Conservation (phyloP, 2,113 vertebrate species). For the Struthidea cinerea region DNA sequence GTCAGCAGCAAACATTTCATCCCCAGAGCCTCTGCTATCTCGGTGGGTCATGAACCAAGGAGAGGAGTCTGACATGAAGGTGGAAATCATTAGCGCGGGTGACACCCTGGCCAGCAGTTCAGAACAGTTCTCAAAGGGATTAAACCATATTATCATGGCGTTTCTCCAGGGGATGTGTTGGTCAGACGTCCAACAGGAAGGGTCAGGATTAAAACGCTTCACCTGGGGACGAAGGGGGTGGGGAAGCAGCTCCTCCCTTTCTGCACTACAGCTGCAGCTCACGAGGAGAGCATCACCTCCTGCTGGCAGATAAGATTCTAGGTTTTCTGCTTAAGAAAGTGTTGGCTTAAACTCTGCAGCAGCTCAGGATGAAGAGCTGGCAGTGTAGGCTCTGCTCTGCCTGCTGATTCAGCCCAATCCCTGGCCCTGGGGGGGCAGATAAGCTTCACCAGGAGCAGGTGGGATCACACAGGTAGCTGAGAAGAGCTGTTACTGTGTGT, state of each 20-base stretch:
- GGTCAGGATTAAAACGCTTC: background rate
- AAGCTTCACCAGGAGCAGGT: background rate
- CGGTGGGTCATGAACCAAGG: rapidly evolving
- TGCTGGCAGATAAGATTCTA: background rate
- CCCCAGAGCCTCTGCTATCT: background rate
- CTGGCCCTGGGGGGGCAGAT: background rate
- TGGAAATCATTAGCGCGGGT: background rate
- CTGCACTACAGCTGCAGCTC: background rate
- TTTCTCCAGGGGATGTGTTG: background rate
- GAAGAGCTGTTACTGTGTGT: background rate
- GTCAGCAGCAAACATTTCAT: background rate
- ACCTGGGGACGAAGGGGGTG: rapidly evolving
- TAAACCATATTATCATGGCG: background rate
- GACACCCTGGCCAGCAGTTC: background rate
- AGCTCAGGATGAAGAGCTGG: background rate
- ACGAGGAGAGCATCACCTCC: background rate
- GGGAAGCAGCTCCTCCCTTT: background rate
- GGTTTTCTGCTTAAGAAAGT: background rate
- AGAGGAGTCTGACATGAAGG: background rate
- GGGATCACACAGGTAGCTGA: background rate
- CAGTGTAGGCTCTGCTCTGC: background rate
- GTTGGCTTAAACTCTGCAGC: background rate
- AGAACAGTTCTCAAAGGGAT: background rate
- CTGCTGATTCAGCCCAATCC: background rate
- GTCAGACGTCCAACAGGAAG: background rate